phyloP scores from a whole-genome alignment of 2,113 vertebrate genomes.

The Colaptes auratus region DNA sequence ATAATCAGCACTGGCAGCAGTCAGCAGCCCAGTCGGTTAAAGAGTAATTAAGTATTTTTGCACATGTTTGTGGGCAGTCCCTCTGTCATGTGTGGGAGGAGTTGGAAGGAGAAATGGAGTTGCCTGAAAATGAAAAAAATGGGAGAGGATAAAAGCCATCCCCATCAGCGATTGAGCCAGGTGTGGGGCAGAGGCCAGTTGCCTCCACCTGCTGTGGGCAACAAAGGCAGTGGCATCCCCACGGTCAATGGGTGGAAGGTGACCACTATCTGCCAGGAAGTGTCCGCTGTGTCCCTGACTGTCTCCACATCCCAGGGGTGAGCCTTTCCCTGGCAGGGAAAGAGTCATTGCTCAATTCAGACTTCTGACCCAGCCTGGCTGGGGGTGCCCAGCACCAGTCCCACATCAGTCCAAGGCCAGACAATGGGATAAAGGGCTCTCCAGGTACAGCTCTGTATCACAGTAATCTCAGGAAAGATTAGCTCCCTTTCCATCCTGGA shows the following conservation, averaged over 20 bases:
- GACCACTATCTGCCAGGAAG: neutral
- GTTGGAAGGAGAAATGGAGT: conserved; percentile 5
- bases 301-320: fast-evolving
- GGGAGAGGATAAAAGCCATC: neutral
- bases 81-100: conserved; percentile 5
- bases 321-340: neutral
- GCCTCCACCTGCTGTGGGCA: neutral
- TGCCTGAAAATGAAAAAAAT: conserved; percentile 5
- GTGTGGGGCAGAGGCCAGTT: neutral
- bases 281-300: fast-evolving
- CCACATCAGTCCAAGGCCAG: fast-evolving
- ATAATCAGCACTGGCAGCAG: neutral
- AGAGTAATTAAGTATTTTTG: conserved; percentile 7
- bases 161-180: neutral
- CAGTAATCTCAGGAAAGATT: neutral
- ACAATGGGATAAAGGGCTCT: neutral
- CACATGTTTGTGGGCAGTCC: conserved; percentile 6
- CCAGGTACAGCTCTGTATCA: neutral
- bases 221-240: neutral
- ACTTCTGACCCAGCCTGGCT: neutral
- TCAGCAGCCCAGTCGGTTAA: neutral
- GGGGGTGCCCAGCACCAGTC: neutral
- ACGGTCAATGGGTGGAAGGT: neutral
- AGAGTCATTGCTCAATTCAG: neutral
- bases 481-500: neutral